These are phyloP conservation scores for Dryas iulia DNA, from an alignment of 1,140 invertebrate species.

Conservation along the genomic window DNA sequence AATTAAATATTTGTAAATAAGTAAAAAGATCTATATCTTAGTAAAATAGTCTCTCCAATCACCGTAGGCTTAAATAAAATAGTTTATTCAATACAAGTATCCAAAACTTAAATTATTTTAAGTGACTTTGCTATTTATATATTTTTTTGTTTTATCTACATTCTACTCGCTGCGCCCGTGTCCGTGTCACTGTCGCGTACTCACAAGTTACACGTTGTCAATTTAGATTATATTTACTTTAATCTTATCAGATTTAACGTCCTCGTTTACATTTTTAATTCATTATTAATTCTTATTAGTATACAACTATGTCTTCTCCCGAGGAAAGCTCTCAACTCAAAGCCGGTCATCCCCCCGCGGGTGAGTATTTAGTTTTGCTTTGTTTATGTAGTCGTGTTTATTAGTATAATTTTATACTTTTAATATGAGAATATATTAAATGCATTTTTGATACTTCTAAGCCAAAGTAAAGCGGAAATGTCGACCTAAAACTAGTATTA, in stretches of 20 bases:
- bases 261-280: conserved; percentile 30
- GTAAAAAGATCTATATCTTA: too few relatives aligned
- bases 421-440: background rate
- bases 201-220: conserved; percentile 71
- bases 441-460: background rate
- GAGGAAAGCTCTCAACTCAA: conserved; percentile 86
- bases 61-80: too few relatives aligned
- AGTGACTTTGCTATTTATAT: background rate
- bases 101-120: background rate
- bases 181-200: conserved; percentile 37
- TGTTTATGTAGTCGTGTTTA: conserved; percentile 24
- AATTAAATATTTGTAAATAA: too few relatives aligned
- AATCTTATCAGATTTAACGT: conserved; percentile 53
- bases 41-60: too few relatives aligned
- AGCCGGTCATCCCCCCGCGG: conserved; percentile 91
- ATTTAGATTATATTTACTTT: conserved; percentile 45
- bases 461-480: background rate
- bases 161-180: background rate
- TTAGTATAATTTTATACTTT: background rate
- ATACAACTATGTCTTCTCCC: conserved; percentile 68
- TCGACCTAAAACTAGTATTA: background rate
- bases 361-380: conserved; percentile 77
- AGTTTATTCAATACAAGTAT: background rate
- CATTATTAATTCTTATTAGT: conserved; percentile 22
- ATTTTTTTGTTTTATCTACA: conserved; percentile 23